A percentile compares a stretch with the other conserved stretches of the same genome.
Evolutionary conservation across 64 coral and sea anemone species (phyloP).

Genomic region (Dendrophyllia cribrosa): DNA sequence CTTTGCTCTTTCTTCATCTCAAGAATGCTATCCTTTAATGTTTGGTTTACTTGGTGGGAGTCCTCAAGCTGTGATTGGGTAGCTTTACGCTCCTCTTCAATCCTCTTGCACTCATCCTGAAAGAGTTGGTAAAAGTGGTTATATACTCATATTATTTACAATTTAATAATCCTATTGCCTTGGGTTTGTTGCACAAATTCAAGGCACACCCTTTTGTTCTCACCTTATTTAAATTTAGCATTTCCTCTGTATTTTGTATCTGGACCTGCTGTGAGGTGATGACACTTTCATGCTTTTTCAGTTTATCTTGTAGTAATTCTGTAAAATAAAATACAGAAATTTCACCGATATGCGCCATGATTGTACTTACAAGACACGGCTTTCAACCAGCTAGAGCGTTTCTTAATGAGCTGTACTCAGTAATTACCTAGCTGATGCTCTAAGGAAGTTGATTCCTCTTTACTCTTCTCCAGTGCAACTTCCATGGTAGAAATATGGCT

Average conservation of each 20-base stretch:
- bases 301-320: constrained; percentile 74
- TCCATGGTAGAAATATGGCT: constrained; percentile 19
- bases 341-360: not conserved
- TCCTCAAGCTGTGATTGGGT: constrained; percentile 1
- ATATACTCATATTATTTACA: too few species aligned
- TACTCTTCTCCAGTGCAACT: constrained; percentile 35
- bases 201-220: not conserved
- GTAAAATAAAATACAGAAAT: constrained; percentile 22
- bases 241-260: constrained; percentile 86
- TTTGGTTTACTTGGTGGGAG: constrained; percentile 1
- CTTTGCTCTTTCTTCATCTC: constrained; percentile 29
- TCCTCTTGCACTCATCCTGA: constrained; percentile 18
- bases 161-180: not conserved
- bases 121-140: not conserved
- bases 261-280: constrained; percentile 80
- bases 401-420: too few species aligned
- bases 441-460: constrained; percentile 28
- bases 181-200: not conserved
- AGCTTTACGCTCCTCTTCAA: constrained; percentile 11
- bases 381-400: not conserved
- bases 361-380: not conserved
- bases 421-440: constrained; percentile 24
- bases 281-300: constrained; percentile 84
- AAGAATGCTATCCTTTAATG: not conserved
- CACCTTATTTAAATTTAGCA: constrained; percentile 84